These are phyloP conservation scores for Scaptodrosophila latifasciaeformis DNA, from an alignment of 2,888 invertebrate species.

Conservation along the genomic window DNA sequence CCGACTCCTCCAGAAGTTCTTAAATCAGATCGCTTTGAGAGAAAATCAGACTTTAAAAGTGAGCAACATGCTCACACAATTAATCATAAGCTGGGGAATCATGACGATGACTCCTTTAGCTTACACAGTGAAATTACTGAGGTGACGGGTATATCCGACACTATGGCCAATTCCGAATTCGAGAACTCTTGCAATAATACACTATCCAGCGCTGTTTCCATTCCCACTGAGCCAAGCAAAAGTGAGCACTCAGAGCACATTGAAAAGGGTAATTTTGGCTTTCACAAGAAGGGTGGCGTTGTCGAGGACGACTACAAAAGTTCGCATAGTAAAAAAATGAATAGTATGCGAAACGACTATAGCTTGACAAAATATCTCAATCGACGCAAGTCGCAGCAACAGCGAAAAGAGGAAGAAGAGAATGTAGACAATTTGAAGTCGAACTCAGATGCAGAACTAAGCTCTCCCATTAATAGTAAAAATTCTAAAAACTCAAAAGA, in stretches of 20 bases:
- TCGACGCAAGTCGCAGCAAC: slow-evolving; percentile 63
- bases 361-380: slow-evolving; percentile 73
- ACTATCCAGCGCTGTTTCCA: slow-evolving; percentile 56
- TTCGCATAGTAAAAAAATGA: slow-evolving; percentile 68
- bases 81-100: slow-evolving; percentile 14
- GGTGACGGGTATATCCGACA: slow-evolving; percentile 72
- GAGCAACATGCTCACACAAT: slow-evolving; percentile 4
- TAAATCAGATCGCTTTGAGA: slow-evolving; percentile 25
- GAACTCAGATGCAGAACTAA: slow-evolving; percentile 27
- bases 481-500: slow-evolving; percentile 51
- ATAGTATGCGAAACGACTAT: slow-evolving; percentile 69
- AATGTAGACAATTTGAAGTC: slow-evolving; percentile 29
- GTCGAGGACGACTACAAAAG: slow-evolving; percentile 54
- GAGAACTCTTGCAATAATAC: slow-evolving; percentile 67
- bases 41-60: slow-evolving; percentile 22
- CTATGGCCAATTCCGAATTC: slow-evolving; percentile 62
- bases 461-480: slow-evolving; percentile 35
- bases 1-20: slow-evolving; percentile 38
- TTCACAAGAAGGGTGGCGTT: slow-evolving; percentile 16
- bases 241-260: slow-evolving; percentile 5
- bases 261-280: slow-evolving; percentile 5
- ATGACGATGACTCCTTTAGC: slow-evolving; percentile 71
- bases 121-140: slow-evolving; percentile 74
- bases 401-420: slow-evolving; percentile 28
- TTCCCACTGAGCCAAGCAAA: slow-evolving; percentile 34